A percentile compares a stretch with the other conserved stretches of the same genome.
phyloP scores from a whole-genome alignment of 2,888 invertebrate genomes.

The Cloeon dipterum region DNA sequence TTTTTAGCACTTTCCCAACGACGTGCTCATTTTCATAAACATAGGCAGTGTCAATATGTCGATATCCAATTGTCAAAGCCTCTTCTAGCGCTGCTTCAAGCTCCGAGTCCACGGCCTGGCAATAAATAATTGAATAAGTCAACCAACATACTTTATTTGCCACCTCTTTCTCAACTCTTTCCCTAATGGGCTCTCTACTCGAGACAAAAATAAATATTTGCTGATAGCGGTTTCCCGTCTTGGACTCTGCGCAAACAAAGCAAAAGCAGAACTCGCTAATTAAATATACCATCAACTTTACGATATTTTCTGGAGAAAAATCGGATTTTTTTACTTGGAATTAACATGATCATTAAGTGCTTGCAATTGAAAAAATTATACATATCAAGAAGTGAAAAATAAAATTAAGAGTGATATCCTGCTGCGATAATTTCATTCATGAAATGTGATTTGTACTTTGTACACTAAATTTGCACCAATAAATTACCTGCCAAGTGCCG shows the following conservation, averaged over 20 bases:
- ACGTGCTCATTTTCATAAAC: conserved; percentile 54
- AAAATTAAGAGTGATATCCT: too few relatives aligned
- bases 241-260: too few relatives aligned
- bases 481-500: conserved; percentile 57
- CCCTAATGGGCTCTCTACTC: too few relatives aligned
- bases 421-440: conserved; percentile 5
- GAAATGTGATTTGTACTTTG: not conserved
- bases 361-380: not conserved
- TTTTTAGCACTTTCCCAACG: conserved; percentile 46
- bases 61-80: conserved; percentile 54
- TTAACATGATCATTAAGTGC: too few relatives aligned
- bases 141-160: too few relatives aligned
- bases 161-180: too few relatives aligned
- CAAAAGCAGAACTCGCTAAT: too few relatives aligned
- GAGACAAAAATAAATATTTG: too few relatives aligned
- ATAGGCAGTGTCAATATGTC: conserved; percentile 61
- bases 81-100: conserved; percentile 42
- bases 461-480: not conserved
- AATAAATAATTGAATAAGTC: too few relatives aligned
- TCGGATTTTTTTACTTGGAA: too few relatives aligned
- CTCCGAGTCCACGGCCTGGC: conserved; percentile 21
- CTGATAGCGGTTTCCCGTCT: too few relatives aligned
- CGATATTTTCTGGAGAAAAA: too few relatives aligned
- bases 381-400: conserved; percentile 3
- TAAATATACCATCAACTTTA: conserved; percentile 4